Evolutionary conservation across 2,888 invertebrate species (phyloP).

Genomic region (Chromoteleia sp.): DNA sequence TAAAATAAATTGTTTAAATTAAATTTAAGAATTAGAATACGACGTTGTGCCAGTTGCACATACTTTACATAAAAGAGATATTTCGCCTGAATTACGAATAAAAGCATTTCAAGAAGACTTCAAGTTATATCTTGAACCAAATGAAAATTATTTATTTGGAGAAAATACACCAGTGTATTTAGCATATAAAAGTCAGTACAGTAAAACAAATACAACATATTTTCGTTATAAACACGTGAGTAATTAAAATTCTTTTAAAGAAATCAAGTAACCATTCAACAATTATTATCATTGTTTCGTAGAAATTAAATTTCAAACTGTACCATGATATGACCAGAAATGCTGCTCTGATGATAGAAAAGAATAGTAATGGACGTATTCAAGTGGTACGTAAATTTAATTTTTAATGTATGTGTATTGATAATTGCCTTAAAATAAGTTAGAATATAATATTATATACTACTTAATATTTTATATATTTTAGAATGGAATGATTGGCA

Average conservation of each 20-base stretch:
- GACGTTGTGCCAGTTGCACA: neutral
- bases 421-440: no score
- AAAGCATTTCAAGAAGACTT: conserved; percentile 11
- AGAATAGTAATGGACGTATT: neutral
- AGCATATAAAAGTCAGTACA: neutral
- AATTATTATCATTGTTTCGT: neutral
- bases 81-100: neutral
- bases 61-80: conserved; percentile 2
- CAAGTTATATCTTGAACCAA: conserved; percentile 24
- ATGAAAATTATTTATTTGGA: conserved; percentile 12
- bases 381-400: neutral
- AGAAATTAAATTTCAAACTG: conserved; percentile 4
- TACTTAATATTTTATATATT: no score
- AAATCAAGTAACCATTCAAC: no score
- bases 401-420: no score
- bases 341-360: neutral
- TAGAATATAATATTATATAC: no score
- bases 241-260: neutral
- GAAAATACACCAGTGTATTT: conserved; percentile 20
- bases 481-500: no score
- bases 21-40: neutral
- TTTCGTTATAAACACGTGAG: neutral
- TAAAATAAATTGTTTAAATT: no score
- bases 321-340: neutral
- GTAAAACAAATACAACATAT: neutral